Evolutionary conservation across 2,113 vertebrate genomes (phyloP).

Genomic region (Morone saxatilis): DNA sequence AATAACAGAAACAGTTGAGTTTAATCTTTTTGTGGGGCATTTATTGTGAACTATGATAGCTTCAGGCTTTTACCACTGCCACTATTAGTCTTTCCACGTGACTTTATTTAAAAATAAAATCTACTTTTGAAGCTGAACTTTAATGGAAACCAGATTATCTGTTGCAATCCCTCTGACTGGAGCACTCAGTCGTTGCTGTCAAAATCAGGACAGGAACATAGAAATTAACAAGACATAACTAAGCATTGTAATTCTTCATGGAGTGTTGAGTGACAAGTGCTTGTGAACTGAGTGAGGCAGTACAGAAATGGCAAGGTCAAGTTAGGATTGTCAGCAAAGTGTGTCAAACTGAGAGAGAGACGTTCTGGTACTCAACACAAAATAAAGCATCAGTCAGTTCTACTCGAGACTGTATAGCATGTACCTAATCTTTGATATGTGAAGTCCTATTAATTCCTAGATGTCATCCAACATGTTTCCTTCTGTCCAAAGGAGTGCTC

Average conservation of each 20-base stretch:
- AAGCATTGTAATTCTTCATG: neutral
- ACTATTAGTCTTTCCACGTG: neutral
- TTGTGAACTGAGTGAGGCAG: neutral
- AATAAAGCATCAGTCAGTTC: neutral
- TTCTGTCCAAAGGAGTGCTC: neutral
- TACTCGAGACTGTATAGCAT: neutral
- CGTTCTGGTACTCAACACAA: too few species aligned
- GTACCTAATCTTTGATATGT: neutral
- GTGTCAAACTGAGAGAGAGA: too few species aligned
- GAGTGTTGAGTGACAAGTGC: neutral
- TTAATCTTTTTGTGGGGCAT: neutral
- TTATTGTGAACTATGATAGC: neutral
- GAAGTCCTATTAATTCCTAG: neutral
- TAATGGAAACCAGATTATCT: conserved; percentile 9
- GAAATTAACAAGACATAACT: neutral
- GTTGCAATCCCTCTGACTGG: neutral
- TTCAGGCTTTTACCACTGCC: neutral
- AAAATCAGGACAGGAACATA: neutral
- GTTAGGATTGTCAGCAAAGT: too few species aligned
- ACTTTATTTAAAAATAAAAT: neutral
- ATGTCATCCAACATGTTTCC: neutral
- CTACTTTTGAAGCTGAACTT: neutral
- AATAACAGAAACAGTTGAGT: neutral
- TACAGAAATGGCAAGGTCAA: neutral
- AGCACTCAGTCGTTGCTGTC: neutral